Evolutionary conservation across 2,113 vertebrate species (phyloP).

Genomic region (Chloroceryle aenea): DNA sequence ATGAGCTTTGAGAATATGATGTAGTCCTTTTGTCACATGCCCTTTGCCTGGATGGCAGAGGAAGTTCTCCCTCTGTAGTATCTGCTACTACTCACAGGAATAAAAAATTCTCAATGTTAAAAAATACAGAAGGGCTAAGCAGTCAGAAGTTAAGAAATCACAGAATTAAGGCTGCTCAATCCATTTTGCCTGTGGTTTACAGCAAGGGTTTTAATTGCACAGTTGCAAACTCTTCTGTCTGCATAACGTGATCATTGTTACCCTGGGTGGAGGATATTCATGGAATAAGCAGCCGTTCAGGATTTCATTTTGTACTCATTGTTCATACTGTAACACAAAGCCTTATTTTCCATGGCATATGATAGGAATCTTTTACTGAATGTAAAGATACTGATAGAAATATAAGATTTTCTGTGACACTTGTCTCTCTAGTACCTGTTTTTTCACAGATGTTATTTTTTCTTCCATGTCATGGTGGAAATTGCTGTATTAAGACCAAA

Average conservation of each 20-base stretch:
- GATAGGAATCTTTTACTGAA: background rate
- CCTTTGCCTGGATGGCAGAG: background rate
- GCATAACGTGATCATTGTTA: background rate
- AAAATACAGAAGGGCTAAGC: background rate
- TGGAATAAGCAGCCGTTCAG: background rate
- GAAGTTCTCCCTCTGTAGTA: background rate
- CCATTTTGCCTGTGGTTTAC: background rate
- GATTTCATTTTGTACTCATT: background rate
- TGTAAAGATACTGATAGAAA: background rate
- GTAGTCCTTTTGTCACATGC: background rate
- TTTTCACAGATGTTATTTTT: background rate
- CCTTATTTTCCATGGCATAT: background rate
- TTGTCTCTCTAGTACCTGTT: background rate
- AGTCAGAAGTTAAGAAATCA: background rate
- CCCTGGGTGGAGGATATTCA: background rate
- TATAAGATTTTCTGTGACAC: background rate
- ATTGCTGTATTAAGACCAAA: background rate
- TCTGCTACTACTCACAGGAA: background rate
- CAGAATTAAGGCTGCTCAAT: background rate
- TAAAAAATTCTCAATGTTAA: background rate
- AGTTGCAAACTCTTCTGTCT: background rate
- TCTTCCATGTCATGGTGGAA: background rate
- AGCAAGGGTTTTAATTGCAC: background rate
- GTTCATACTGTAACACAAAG: background rate
- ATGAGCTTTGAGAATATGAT: constrained; percentile 18